Evolutionary conservation across 2,888 invertebrate genomes (phyloP).

Genomic region (Agrochola circellaris): DNA sequence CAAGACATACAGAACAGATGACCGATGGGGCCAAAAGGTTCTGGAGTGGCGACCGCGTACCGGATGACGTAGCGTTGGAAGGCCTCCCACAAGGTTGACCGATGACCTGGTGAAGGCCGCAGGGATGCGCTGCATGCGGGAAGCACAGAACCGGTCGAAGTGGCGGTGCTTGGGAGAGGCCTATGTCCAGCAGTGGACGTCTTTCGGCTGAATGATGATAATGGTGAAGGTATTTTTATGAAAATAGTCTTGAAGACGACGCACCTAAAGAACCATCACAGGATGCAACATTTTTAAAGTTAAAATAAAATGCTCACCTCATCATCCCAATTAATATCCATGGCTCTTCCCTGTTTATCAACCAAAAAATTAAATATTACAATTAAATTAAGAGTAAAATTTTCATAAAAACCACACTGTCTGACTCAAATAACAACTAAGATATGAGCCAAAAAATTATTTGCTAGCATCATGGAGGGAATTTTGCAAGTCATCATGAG

Average conservation of each 20-base stretch:
- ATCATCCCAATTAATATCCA: constrained; percentile 50
- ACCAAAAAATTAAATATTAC: constrained; percentile 44
- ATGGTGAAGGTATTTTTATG: not conserved
- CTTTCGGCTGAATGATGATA: no score
- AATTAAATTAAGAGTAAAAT: constrained; percentile 13
- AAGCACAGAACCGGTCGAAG: no score
- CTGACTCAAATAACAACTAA: not conserved
- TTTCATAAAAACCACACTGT: constrained; percentile 14
- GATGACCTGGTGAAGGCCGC: no score
- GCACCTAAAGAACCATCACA: constrained; percentile 15
- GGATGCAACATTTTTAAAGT: not conserved
- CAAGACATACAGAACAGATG: no score
- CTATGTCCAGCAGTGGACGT: no score
- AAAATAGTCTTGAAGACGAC: constrained; percentile 21
- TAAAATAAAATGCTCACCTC: constrained; percentile 38
- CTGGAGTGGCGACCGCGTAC: no score
- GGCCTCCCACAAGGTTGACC: no score
- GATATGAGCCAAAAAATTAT: constrained; percentile 26
- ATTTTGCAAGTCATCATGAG: constrained; percentile 48
- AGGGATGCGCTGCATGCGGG: no score
- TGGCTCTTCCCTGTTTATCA: constrained; percentile 27
- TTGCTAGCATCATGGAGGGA: not conserved
- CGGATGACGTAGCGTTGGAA: no score
- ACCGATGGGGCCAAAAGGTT: no score
- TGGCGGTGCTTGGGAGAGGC: no score